Base-by-base conservation (phyloP, 2,113 vertebrate species). In the Marcusenius ussheri region DNA sequence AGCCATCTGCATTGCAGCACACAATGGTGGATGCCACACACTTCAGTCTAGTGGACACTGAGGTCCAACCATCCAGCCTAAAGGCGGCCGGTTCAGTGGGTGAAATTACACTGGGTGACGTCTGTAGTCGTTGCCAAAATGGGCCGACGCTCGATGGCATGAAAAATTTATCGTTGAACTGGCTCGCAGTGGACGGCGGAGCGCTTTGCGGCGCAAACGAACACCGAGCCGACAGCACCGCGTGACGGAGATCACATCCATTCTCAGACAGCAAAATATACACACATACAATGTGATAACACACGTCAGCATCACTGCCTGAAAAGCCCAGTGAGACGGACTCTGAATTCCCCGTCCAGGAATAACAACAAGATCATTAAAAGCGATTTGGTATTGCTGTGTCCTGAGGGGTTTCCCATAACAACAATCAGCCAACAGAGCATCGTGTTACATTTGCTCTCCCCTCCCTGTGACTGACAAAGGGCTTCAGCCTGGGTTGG, bases 11-110 rank as follows among this genome's bases (percentile, higher is more conserved):
- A 15, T 51, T 35, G 6, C n/a, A n/a, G 83, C 45, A 66, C 74
- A 21, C 91, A 89, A 91, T 93, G 92, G 93, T 51, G 92, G 93
- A 47, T 74, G 93, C 94, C 93, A 95, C 31, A 35, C 85, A 66
- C n/a, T 58, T 50, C 5, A 51, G 13, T 31, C 74, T 42, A 35
- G 31, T 11, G 13, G 35, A 42, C 35, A 42, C 74, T 80, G 74
- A 80, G 35, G 74, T 80, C 35, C 27, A 39, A 49, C 24, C 80
- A 87, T 24, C 45, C 19, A 49, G 83, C 42, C 39, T 83, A 46
- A 24, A n/a, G 4, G 9, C 24, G 27, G 46, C 24, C 21, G 21
- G 24, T 24, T 84, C 83, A 50, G 51, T 31, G 35, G 3, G 50
- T 77, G 74, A 80, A 80, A 42, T 42, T 39, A 35, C 17, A 5